Conservation (phyloP, 2,113 vertebrate species). For the Zosterops borbonicus region DNA sequence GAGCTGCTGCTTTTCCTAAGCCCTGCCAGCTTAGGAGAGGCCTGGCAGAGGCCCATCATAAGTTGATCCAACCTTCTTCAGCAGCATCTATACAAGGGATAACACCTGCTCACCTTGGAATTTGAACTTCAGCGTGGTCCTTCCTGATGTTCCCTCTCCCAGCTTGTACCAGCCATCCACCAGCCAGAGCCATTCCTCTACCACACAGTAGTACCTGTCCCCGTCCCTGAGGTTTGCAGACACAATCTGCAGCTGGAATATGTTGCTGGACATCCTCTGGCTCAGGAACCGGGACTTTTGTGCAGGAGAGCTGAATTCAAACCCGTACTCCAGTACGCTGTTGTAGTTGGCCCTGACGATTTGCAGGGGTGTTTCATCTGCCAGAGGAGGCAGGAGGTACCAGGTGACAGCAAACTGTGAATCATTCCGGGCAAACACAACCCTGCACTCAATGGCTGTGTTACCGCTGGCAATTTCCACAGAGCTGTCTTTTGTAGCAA, state of each 20-base stretch:
- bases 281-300: conserved; percentile 61
- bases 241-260: conserved; percentile 74
- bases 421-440: conserved; percentile 1
- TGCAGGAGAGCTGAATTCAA: conserved; percentile 19
- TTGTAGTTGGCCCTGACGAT: conserved; percentile 46
- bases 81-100: not conserved
- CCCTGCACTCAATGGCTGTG: conserved; percentile 35
- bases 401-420: conserved; percentile 52
- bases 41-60: not conserved
- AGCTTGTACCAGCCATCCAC: conserved; percentile 50
- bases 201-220: conserved; percentile 79
- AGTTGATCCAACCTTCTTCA: not conserved
- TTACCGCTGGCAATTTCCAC: conserved; percentile 1
- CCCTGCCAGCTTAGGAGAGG: not conserved
- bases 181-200: conserved; percentile 81
- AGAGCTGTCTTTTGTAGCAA: not conserved
- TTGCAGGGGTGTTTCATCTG: not conserved
- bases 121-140: conserved; percentile 49
- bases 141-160: conserved; percentile 34
- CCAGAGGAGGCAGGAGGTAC: conserved; percentile 30
- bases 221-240: not conserved
- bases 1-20: not conserved
- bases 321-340: conserved; percentile 29
- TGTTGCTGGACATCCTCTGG: conserved; percentile 35
- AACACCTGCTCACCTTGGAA: conserved; percentile 57